Evolutionary conservation across 2,797 vertebrate genomes (phyloP).

Genomic region (Gymnocypris eckloni): DNA sequence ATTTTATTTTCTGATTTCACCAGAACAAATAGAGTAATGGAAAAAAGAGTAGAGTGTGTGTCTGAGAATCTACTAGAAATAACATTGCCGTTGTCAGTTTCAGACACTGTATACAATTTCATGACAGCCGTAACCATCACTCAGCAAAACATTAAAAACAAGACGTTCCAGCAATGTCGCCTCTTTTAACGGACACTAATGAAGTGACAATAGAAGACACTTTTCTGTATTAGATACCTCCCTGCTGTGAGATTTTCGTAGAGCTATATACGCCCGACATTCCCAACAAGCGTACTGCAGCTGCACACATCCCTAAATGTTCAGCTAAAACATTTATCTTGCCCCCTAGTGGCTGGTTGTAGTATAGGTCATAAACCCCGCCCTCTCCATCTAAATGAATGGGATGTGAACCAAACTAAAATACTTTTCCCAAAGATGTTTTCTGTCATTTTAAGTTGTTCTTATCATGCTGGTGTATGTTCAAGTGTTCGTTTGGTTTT

Average conservation of each 20-base stretch:
- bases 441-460: not conserved
- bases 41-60: not conserved
- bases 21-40: not conserved
- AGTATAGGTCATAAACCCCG: not conserved
- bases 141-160: constrained; percentile 12
- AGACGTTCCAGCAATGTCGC: not conserved
- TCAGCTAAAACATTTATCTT: not conserved
- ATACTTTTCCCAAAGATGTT: not conserved
- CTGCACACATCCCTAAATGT: not conserved
- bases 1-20: not conserved
- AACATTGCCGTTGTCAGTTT: not conserved
- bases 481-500: not conserved
- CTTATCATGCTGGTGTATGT: not conserved
- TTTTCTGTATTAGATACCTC: not conserved
- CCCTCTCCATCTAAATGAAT: not conserved
- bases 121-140: not conserved
- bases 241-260: not conserved
- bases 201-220: not conserved
- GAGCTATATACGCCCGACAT: not conserved
- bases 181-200: not conserved
- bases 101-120: not conserved
- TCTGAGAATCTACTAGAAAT: not conserved
- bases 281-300: not conserved
- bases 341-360: not conserved
- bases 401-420: not conserved